phyloP scores from a whole-genome alignment of 2,888 invertebrate genomes.

The Megalurothrips usitatus region DNA sequence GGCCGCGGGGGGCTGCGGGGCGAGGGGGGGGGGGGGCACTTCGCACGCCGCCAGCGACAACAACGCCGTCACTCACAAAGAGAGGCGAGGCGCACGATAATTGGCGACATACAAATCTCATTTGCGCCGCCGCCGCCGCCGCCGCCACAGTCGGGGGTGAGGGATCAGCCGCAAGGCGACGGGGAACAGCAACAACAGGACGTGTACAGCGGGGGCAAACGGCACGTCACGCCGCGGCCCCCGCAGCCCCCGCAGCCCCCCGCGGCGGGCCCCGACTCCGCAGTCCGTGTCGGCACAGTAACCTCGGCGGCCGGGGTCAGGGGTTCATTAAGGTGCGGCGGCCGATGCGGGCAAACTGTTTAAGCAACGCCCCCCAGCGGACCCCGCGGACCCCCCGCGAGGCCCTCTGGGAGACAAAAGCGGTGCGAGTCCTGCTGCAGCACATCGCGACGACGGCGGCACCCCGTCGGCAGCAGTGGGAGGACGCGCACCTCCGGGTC shows the following conservation, averaged over 20 bases:
- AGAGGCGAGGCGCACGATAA: neutral
- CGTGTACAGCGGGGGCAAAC: neutral
- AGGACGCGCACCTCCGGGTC: neutral
- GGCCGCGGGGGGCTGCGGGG: neutral
- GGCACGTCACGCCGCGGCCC: neutral
- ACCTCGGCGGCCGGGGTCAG: neutral
- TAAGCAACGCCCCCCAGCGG: neutral
- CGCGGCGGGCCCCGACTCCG: neutral
- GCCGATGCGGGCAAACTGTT: neutral
- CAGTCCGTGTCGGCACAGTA: neutral
- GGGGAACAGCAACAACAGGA: slow-evolving; percentile 9
- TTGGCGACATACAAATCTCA: slow-evolving; percentile 23
- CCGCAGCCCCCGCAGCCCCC: neutral
- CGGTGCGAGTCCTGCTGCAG: neutral
- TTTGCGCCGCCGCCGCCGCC: neutral
- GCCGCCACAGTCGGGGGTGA: neutral
- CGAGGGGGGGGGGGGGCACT: neutral
- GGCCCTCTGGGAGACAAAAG: neutral
- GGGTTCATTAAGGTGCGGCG: neutral
- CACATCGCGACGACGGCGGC: neutral
- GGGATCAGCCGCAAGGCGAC: neutral
- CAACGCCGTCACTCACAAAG: neutral
- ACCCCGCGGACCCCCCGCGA: neutral
- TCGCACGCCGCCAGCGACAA: neutral
- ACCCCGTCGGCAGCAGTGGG: neutral